Evolutionary conservation across 2,113 vertebrate species (phyloP).

Genomic region (Crotalus helleri): DNA sequence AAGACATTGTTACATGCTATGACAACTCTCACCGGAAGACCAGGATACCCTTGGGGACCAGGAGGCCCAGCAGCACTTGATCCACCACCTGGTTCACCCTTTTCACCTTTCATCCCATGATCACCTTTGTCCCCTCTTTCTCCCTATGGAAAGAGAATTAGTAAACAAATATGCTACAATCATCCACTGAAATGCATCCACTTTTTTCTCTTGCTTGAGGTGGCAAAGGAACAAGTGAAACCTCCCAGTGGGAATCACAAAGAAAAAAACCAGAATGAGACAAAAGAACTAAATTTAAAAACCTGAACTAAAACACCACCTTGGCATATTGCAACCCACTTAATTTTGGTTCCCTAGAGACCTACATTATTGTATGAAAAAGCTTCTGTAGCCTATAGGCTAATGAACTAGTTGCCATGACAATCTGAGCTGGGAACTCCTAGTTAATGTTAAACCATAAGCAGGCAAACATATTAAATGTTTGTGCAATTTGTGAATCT

Average conservation of each 20-base stretch:
- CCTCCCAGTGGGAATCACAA: not conserved
- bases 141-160: conserved; percentile 56
- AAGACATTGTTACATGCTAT: too few relatives aligned
- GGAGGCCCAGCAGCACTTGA: conserved; percentile 51
- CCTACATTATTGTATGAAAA: not conserved
- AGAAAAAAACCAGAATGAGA: not conserved
- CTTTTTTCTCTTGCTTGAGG: not conserved
- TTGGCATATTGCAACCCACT: not conserved
- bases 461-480: not conserved
- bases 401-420: not conserved
- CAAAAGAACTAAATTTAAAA: not conserved
- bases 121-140: conserved; percentile 73
- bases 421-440: not conserved
- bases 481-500: not conserved
- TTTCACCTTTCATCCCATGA: conserved; percentile 73
- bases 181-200: not conserved
- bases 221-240: not conserved
- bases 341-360: not conserved
- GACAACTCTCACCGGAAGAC: conserved; percentile 63
- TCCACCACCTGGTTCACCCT: conserved; percentile 58
- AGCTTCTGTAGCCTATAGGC: not conserved
- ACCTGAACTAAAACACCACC: not conserved
- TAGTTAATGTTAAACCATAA: not conserved
- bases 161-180: not conserved
- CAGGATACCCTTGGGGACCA: conserved; percentile 66